Conservation (phyloP, 2,113 vertebrate species). For the Monarcha castaneiventris region DNA sequence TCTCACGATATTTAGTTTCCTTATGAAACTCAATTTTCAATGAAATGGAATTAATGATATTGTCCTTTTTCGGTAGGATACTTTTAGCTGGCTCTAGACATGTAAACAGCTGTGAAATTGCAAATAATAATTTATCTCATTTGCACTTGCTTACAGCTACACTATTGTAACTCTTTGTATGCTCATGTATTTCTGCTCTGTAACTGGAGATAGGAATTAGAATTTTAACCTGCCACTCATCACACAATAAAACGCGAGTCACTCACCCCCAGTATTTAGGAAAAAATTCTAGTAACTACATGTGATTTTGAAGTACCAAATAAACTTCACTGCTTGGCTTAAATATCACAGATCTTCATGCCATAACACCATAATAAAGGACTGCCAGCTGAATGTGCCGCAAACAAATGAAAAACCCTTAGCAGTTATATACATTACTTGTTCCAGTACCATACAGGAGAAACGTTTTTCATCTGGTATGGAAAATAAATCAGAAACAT, state of each 20-base stretch:
- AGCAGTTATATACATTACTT: neutral
- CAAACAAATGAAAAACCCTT: neutral
- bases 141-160: neutral
- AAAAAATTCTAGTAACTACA: neutral
- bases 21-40: constrained; percentile 10
- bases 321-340: neutral
- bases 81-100: constrained; percentile 3
- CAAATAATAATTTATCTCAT: constrained; percentile 6
- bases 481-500: neutral
- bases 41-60: constrained; percentile 13
- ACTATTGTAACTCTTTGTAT: neutral
- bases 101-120: constrained; percentile 2
- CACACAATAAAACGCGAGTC: neutral
- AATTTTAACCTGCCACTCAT: neutral
- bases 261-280: neutral
- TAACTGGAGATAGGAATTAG: neutral
- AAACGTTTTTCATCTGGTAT: neutral
- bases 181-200: neutral
- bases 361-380: neutral
- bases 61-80: neutral
- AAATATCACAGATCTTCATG: neutral
- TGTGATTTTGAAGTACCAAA: neutral
- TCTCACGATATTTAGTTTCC: neutral
- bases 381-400: neutral
- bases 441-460: neutral